Evolutionary conservation across 2,797 vertebrate species (phyloP).

Genomic region (Pelobates cultripes): DNA sequence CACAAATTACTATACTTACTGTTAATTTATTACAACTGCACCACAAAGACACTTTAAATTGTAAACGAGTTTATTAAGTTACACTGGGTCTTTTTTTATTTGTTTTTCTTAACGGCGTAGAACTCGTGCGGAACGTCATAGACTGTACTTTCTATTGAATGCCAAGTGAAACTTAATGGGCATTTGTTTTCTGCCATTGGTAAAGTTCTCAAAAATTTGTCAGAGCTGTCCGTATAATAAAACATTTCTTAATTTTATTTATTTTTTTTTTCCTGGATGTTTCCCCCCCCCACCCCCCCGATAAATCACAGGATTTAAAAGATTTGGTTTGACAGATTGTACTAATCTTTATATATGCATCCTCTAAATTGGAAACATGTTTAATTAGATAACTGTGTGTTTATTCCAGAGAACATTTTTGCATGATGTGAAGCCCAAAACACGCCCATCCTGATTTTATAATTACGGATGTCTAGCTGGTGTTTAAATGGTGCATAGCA

Average conservation of each 20-base stretch:
- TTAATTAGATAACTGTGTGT: neutral
- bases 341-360: constrained; percentile 1
- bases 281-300: neutral
- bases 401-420: neutral
- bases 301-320: neutral
- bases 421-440: neutral
- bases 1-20: neutral
- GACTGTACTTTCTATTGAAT: neutral
- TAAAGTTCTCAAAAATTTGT: too few species aligned
- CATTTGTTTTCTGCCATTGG: neutral
- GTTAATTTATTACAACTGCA: neutral
- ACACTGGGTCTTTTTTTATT: neutral
- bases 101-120: neutral
- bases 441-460: neutral
- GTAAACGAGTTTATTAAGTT: neutral
- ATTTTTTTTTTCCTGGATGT: too few species aligned
- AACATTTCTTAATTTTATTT: neutral
- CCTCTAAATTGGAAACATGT: neutral
- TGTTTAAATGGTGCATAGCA: neutral
- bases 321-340: neutral
- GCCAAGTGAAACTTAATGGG: neutral
- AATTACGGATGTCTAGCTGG: neutral
- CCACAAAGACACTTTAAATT: neutral
- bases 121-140: neutral
- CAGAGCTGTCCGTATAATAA: neutral